phyloP scores from a whole-genome alignment of 1,140 invertebrate genomes.

The Atta cephalotes region DNA sequence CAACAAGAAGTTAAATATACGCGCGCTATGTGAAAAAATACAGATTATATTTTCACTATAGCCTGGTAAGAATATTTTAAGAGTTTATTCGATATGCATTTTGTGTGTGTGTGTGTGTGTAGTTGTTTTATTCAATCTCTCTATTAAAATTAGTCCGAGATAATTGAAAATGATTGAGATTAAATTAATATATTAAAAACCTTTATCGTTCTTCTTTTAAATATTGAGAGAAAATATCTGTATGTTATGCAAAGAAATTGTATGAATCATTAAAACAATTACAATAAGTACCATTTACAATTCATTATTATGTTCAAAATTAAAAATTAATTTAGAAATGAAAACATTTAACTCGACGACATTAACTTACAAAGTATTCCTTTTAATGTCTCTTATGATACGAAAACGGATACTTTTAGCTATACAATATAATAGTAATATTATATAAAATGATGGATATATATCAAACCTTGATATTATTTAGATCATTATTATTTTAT shows the following conservation, averaged over 20 bases:
- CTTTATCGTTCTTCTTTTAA: neutral
- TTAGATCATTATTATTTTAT: neutral
- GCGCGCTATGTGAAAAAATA: neutral
- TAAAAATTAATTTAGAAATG: neutral
- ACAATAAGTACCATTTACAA: neutral
- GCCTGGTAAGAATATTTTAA: neutral
- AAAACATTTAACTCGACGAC: neutral
- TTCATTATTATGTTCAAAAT: neutral
- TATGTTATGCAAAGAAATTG: neutral
- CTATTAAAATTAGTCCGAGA: neutral
- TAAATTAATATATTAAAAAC: neutral
- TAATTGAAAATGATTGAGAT: constrained; percentile 1
- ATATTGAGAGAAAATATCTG: neutral
- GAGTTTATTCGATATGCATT: neutral
- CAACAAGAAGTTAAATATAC: neutral
- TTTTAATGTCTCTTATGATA: neutral
- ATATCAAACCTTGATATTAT: neutral
- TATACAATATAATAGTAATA: neutral
- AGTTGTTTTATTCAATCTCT: neutral
- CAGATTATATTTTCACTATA: neutral
- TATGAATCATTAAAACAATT: neutral
- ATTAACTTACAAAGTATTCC: neutral
- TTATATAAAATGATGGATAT: neutral
- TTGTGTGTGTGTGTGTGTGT: too few species aligned
- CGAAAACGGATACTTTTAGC: neutral